These are phyloP conservation scores for Origma solitaria DNA, from an alignment of 2,113 vertebrate species.

Conservation along the genomic window DNA sequence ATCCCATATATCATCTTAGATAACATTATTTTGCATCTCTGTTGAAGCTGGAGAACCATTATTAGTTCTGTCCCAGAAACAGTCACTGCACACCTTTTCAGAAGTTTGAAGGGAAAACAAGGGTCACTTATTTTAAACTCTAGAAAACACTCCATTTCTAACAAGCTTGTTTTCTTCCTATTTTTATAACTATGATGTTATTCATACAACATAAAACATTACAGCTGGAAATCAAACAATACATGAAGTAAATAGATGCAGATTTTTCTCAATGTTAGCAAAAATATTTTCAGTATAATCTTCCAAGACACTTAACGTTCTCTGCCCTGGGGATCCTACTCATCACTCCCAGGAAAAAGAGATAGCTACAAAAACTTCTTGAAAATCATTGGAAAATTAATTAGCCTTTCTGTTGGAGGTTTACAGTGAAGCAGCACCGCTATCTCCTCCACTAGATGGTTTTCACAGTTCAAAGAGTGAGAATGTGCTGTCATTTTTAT, in stretches of 20 bases:
- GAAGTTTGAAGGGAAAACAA: neutral
- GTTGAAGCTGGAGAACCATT: neutral
- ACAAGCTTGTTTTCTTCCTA: neutral
- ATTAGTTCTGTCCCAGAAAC: neutral
- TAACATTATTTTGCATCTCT: neutral
- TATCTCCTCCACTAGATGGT: fast-evolving
- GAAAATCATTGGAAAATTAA: neutral
- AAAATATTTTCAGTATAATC: neutral
- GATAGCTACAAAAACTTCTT: neutral
- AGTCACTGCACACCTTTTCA: neutral
- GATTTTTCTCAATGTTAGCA: neutral
- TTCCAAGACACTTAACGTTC: neutral
- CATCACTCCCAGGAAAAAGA: neutral
- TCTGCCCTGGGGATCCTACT: neutral
- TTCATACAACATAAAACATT: neutral
- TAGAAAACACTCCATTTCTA: neutral
- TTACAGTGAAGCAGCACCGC: neutral
- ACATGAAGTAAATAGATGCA: neutral
- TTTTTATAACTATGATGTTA: neutral
- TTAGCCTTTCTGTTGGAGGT: neutral
- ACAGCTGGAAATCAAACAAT: neutral
- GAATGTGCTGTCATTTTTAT: neutral
- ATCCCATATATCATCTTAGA: neutral
- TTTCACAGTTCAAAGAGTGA: neutral
- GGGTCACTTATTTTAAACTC: neutral